These are phyloP conservation scores for Chelonus insularis DNA, from an alignment of 1,140 invertebrate genomes.

Conservation along the genomic window DNA sequence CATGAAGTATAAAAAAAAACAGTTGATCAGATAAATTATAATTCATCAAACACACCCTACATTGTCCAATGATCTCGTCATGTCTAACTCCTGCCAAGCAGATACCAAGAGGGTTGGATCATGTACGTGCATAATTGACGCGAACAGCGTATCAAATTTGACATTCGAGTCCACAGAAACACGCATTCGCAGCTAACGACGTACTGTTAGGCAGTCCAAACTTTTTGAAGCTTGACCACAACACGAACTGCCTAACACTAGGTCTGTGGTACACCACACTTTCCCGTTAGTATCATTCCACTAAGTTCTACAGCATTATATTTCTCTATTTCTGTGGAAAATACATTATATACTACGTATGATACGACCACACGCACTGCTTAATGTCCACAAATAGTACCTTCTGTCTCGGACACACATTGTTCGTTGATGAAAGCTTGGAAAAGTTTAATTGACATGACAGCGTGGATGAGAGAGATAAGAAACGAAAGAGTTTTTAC, in stretches of 20 bases:
- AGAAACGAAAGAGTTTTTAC: too few species aligned
- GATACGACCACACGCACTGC: too few species aligned
- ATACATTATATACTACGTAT: constrained; percentile 12
- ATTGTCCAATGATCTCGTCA: constrained; percentile 4
- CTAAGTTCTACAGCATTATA: not conserved
- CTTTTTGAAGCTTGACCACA: constrained; percentile 42
- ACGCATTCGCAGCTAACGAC: constrained; percentile 34
- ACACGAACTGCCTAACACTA: constrained; percentile 40
- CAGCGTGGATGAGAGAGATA: too few species aligned
- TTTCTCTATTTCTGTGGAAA: not conserved
- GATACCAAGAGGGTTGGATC: not conserved
- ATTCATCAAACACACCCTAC: not conserved
- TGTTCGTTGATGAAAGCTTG: too few species aligned
- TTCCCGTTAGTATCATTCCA: not conserved
- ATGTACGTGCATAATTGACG: constrained; percentile 46
- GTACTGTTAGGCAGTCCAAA: constrained; percentile 17
- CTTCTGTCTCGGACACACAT: too few species aligned
- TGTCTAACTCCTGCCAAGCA: not conserved
- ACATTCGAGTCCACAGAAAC: constrained; percentile 40
- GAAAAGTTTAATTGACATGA: too few species aligned
- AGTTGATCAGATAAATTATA: not conserved
- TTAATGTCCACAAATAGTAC: too few species aligned
- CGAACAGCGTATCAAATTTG: constrained; percentile 41
- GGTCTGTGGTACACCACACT: constrained; percentile 34
- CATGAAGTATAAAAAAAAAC: too few species aligned